Conservation (phyloP, 1,140 invertebrate genomes). For the Zaprionus taronus region DNA sequence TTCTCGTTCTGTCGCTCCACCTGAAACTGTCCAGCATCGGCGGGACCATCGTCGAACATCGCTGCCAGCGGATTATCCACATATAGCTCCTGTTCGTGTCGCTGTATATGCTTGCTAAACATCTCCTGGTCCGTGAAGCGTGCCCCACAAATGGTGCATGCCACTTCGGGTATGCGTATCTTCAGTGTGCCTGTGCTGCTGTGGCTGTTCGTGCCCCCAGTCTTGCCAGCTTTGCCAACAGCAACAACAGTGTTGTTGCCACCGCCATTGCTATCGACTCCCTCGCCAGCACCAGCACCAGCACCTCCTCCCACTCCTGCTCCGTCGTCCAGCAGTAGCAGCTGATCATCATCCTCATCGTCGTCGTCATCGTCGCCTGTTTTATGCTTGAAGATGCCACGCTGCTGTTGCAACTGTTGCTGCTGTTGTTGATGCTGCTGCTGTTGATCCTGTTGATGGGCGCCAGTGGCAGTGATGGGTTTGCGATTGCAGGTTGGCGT, state of each 20-base stretch:
- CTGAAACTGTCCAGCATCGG: slow-evolving; percentile 80
- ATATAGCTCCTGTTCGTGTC: slow-evolving; percentile 81
- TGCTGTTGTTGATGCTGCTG: slow-evolving; percentile 37
- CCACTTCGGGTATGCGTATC: slow-evolving; percentile 78
- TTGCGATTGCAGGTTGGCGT: slow-evolving; percentile 82
- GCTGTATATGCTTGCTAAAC: slow-evolving; percentile 81
- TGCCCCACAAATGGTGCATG: slow-evolving; percentile 78
- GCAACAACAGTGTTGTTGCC: too few relatives aligned
- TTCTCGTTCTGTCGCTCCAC: slow-evolving; percentile 81
- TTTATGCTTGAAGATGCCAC: slow-evolving; percentile 68
- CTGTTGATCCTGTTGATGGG: slow-evolving; percentile 60
- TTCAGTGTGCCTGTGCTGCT: slow-evolving; percentile 39
- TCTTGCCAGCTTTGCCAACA: slow-evolving; percentile 4
- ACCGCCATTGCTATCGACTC: background rate
- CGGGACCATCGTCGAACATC: slow-evolving; percentile 82
- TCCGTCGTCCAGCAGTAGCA: slow-evolving; percentile 36
- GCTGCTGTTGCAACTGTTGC: slow-evolving; percentile 25
- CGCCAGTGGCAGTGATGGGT: slow-evolving; percentile 71
- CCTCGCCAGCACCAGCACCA: slow-evolving; percentile 8
- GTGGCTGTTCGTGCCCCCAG: background rate
- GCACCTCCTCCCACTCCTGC: background rate
- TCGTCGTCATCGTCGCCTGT: slow-evolving; percentile 80
- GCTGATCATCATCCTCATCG: slow-evolving; percentile 62
- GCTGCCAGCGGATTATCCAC: slow-evolving; percentile 80
- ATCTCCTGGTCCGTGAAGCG: slow-evolving; percentile 81